phyloP scores from a whole-genome alignment of 1,140 invertebrate genomes.

The Drosophila quadrilineata region DNA sequence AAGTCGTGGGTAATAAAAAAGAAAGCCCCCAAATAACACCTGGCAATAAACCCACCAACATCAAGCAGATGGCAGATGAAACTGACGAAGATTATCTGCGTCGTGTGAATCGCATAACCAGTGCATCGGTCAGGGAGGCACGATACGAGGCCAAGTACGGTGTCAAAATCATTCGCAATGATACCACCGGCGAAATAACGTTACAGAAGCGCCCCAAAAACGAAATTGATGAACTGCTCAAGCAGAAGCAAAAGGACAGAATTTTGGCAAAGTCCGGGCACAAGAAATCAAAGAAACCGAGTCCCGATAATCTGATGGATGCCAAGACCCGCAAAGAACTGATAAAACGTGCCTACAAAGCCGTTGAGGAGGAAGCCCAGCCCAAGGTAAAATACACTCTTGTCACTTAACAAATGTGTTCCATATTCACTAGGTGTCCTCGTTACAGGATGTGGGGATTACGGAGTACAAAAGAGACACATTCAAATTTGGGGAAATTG shows the following conservation, averaged over 20 bases:
- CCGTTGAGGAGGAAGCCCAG: slow-evolving; percentile 68
- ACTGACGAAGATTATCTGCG: slow-evolving; percentile 81
- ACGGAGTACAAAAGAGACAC: slow-evolving; percentile 81
- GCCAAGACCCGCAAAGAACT: slow-evolving; percentile 81
- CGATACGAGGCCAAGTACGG: slow-evolving; percentile 83
- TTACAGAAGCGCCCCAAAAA: slow-evolving; percentile 82
- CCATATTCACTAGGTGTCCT: neutral
- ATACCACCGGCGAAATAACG: slow-evolving; percentile 82
- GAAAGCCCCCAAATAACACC: neutral
- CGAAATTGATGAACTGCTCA: slow-evolving; percentile 82
- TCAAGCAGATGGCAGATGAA: slow-evolving; percentile 82
- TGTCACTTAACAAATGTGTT: no score
- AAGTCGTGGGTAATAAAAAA: slow-evolving; percentile 6
- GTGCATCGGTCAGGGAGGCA: slow-evolving; percentile 82
- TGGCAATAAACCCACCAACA: slow-evolving; percentile 36
- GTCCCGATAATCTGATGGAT: slow-evolving; percentile 62
- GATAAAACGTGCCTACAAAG: slow-evolving; percentile 62
- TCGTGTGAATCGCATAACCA: slow-evolving; percentile 82
- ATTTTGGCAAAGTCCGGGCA: slow-evolving; percentile 69
- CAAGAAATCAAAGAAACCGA: slow-evolving; percentile 42
- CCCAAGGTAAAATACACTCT: slow-evolving; percentile 10
- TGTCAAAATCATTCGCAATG: slow-evolving; percentile 82
- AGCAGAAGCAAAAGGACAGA: slow-evolving; percentile 78
- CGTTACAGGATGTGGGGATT: slow-evolving; percentile 5
- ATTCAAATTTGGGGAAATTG: slow-evolving; percentile 86